Conservation (phyloP, 2,888 invertebrate species). For the Philereme vetulata region DNA sequence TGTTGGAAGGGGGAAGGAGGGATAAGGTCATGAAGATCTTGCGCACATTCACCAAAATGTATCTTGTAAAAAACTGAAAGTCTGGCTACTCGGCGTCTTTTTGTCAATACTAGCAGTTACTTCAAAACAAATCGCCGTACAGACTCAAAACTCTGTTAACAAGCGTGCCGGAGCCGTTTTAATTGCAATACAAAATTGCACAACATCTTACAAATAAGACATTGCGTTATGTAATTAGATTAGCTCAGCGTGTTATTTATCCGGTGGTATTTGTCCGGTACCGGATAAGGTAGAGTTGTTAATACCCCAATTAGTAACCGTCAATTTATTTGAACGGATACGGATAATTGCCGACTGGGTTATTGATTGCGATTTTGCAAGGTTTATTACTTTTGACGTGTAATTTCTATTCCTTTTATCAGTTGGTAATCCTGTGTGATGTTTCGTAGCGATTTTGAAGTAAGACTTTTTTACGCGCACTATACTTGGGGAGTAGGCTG, state of each 20-base stretch:
- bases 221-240: slow-evolving; percentile 81
- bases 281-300: slow-evolving; percentile 51
- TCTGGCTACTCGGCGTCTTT: too few relatives aligned
- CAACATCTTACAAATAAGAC: slow-evolving; percentile 69
- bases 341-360: slow-evolving; percentile 53
- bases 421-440: background rate
- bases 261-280: slow-evolving; percentile 29
- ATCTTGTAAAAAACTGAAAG: too few relatives aligned
- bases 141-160: slow-evolving; percentile 57
- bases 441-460: background rate
- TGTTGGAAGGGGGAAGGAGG: too few relatives aligned
- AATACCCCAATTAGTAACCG: slow-evolving; percentile 53
- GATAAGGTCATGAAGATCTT: too few relatives aligned
- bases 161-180: slow-evolving; percentile 61
- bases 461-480: too few relatives aligned
- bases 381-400: slow-evolving; percentile 26
- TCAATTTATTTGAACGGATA: slow-evolving; percentile 55
- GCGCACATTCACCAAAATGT: too few relatives aligned
- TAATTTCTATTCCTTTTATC: slow-evolving; percentile 27
- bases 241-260: slow-evolving; percentile 71
- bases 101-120: background rate
- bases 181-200: slow-evolving; percentile 65
- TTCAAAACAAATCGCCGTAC: slow-evolving; percentile 53
- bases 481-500: too few relatives aligned
- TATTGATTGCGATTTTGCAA: slow-evolving; percentile 44